A percentile compares a stretch with the other conserved stretches of the same genome.
Evolutionary conservation across 2,113 vertebrate genomes (phyloP).

Genomic region (Ciconia maguari): DNA sequence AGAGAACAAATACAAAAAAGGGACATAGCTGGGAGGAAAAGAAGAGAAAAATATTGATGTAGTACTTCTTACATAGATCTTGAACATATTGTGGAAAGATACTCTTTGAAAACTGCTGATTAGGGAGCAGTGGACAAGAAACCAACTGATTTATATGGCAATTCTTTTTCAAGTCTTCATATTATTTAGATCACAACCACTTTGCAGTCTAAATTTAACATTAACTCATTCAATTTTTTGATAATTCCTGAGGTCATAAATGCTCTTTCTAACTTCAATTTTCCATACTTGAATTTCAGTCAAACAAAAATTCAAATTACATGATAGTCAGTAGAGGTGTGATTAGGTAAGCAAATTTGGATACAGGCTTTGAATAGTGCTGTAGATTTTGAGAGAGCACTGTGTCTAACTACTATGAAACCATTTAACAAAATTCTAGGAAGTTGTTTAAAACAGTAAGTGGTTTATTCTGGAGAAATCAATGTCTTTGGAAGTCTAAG

Average conservation of each 20-base stretch:
- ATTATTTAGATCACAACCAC: background rate
- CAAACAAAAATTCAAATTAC: background rate
- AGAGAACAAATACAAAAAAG: background rate
- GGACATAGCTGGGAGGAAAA: background rate
- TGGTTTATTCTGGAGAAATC: background rate
- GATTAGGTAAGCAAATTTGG: background rate
- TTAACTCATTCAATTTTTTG: background rate
- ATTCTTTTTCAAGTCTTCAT: background rate
- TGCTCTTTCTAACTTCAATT: background rate
- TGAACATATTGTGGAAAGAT: background rate
- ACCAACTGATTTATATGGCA: background rate
- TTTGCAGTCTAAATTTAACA: background rate
- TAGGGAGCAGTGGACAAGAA: background rate
- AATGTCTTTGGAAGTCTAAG: background rate
- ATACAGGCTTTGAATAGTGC: background rate
- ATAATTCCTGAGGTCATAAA: background rate
- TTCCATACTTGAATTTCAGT: background rate
- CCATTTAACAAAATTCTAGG: background rate
- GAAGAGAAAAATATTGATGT: background rate
- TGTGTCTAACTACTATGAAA: background rate
- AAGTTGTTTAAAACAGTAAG: background rate
- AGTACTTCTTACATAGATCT: background rate
- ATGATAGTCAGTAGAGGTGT: background rate
- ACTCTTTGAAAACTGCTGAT: background rate
- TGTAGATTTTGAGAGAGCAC: accelerated